phyloP scores from a whole-genome alignment of 2,113 vertebrate genomes.

The Hoplias malabaricus region DNA sequence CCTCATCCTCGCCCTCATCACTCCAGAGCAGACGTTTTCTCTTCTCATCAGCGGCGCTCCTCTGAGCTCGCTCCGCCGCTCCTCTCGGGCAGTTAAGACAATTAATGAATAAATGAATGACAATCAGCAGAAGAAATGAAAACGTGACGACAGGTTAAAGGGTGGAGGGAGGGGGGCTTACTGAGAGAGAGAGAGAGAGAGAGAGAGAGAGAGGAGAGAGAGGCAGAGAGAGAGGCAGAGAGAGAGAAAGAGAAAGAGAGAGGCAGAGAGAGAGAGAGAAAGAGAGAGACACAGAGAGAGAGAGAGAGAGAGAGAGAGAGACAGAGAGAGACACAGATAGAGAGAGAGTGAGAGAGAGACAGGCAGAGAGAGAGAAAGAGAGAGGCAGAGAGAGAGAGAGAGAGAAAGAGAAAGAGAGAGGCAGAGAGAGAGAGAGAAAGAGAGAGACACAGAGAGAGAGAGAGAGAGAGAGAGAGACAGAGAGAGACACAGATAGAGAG shows the following conservation, averaged over 20 bases:
- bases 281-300: background rate
- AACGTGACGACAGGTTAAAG: slow-evolving; percentile 46
- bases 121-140: slow-evolving; percentile 50
- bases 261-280: background rate
- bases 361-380: background rate
- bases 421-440: too few species aligned
- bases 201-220: background rate
- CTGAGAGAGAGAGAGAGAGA: slow-evolving; percentile 16
- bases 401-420: slow-evolving; percentile 8
- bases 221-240: background rate
- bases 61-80: slow-evolving; percentile 54
- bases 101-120: slow-evolving; percentile 61
- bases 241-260: slow-evolving; percentile 22
- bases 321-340: slow-evolving; percentile 16
- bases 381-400: slow-evolving; percentile 15
- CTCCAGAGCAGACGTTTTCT: slow-evolving; percentile 55
- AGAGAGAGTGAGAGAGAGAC: background rate
- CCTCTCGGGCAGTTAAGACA: slow-evolving; percentile 59
- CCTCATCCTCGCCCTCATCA: too few species aligned
- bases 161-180: slow-evolving; percentile 35
- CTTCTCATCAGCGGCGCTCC: slow-evolving; percentile 65
- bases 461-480: slow-evolving; percentile 2
- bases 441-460: slow-evolving; percentile 16
- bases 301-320: slow-evolving; percentile 29
- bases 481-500: too few species aligned